These are phyloP conservation scores for Pocillopora damicornis DNA, from an alignment of 64 coral and sea anemone species.

Conservation along the genomic window DNA sequence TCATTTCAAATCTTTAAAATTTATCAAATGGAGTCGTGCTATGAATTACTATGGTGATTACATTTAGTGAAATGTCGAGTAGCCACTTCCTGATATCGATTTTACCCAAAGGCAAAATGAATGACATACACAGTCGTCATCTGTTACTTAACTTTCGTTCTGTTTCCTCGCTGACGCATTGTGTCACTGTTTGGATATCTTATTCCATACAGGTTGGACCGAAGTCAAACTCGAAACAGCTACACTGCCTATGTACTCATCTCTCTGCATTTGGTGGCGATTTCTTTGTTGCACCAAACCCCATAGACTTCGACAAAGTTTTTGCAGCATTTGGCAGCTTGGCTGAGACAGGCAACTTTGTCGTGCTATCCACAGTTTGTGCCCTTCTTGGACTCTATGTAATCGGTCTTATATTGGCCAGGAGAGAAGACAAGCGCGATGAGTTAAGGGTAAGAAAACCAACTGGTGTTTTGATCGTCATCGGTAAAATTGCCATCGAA, in stretches of 20 bases:
- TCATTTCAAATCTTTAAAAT: no score
- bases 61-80: no score
- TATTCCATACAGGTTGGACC: conserved; percentile 47
- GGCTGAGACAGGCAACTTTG: conserved; percentile 62
- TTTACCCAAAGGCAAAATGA: no score
- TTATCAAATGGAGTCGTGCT: no score
- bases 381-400: conserved; percentile 40
- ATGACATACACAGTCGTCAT: no score
- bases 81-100: no score
- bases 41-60: no score
- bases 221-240: conserved; percentile 28
- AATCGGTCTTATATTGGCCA: conserved; percentile 40
- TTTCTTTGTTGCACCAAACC: conserved; percentile 67
- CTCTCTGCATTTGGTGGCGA: conserved; percentile 68
- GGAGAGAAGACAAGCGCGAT: conserved; percentile 54
- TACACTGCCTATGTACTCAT: conserved; percentile 59
- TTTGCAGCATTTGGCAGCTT: conserved; percentile 64
- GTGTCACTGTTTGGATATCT: not conserved
- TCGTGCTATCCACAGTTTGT: conserved; percentile 51
- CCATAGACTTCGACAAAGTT: conserved; percentile 71
- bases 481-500: not conserved
- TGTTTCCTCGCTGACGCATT: not conserved
- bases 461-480: not conserved
- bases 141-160: not conserved
- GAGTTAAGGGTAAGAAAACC: conserved; percentile 27